phyloP scores from a whole-genome alignment of 2,797 vertebrate species.

The Aplochiton taeniatus region DNA sequence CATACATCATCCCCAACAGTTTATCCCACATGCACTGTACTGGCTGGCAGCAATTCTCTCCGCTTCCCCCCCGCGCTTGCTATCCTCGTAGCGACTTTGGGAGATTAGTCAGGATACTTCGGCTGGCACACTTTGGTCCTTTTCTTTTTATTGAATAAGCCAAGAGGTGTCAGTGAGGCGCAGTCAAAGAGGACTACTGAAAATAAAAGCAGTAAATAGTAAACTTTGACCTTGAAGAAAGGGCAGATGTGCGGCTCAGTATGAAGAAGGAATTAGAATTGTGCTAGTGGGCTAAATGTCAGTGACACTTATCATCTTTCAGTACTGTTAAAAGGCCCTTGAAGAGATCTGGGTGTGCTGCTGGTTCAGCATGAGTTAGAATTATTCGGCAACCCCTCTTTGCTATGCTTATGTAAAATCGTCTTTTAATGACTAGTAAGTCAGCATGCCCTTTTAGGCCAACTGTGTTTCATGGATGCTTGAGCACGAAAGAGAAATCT shows the following conservation, averaged over 20 bases:
- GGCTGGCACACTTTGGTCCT: constrained; percentile 4
- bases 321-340: background rate
- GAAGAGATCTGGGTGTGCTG: background rate
- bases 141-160: background rate
- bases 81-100: constrained; percentile 69
- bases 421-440: constrained; percentile 53
- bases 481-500: constrained; percentile 73
- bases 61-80: constrained; percentile 56
- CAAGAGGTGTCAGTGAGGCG: too few species aligned
- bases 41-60: constrained; percentile 74
- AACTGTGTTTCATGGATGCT: constrained; percentile 70
- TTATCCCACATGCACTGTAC: constrained; percentile 71
- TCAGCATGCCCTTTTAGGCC: constrained; percentile 53
- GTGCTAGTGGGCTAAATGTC: background rate
- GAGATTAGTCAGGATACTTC: constrained; percentile 38
- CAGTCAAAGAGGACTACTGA: too few species aligned
- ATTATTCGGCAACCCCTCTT: constrained; percentile 28
- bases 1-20: constrained; percentile 78
- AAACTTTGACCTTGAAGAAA: constrained; percentile 2
- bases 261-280: background rate
- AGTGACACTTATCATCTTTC: background rate
- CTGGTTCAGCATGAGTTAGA: constrained; percentile 7
- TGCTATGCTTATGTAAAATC: constrained; percentile 33
- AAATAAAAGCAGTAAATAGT: background rate
- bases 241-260: background rate